Evolutionary conservation across 2,888 invertebrate genomes (phyloP).

Genomic region (Ischnus inquisitorius): DNA sequence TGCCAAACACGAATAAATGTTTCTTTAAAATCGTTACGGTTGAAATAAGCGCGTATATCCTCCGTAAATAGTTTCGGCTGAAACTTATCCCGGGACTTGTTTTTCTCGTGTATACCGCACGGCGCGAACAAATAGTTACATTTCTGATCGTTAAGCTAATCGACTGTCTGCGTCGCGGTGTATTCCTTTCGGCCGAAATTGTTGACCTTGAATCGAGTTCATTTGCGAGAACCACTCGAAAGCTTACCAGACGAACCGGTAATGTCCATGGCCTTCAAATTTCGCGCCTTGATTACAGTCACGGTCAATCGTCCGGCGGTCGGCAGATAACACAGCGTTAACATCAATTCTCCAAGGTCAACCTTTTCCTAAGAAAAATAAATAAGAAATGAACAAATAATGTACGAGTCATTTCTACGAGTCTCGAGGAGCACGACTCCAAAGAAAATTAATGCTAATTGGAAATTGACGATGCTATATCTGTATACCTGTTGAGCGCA

Average conservation of each 20-base stretch:
- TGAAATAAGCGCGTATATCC: too few species aligned
- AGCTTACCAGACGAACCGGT: slow-evolving; percentile 94
- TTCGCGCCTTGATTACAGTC: slow-evolving; percentile 96
- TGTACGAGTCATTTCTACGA: neutral
- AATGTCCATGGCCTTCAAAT: slow-evolving; percentile 97
- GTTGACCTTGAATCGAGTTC: neutral
- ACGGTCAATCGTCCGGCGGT: slow-evolving; percentile 96
- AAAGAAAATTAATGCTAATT: neutral
- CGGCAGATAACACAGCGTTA: slow-evolving; percentile 96
- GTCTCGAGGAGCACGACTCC: neutral
- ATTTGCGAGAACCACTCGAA: neutral
- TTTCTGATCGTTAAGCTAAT: too few species aligned
- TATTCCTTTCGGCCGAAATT: too few species aligned
- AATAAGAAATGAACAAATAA: slow-evolving; percentile 17
- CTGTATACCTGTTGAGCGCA: slow-evolving; percentile 92
- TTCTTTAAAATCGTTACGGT: too few species aligned
- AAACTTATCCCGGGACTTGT: too few species aligned
- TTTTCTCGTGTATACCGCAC: too few species aligned
- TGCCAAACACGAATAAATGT: too few species aligned
- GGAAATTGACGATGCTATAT: neutral
- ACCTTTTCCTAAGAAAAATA: slow-evolving; percentile 90
- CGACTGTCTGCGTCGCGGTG: too few species aligned
- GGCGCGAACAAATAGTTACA: too few species aligned
- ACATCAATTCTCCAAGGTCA: slow-evolving; percentile 96
- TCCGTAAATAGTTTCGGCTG: too few species aligned